Evolutionary conservation across 2,888 invertebrate genomes (phyloP), one percentile per base, ranked within the genome.

Genomic region (Hipparchia semele): DNA sequence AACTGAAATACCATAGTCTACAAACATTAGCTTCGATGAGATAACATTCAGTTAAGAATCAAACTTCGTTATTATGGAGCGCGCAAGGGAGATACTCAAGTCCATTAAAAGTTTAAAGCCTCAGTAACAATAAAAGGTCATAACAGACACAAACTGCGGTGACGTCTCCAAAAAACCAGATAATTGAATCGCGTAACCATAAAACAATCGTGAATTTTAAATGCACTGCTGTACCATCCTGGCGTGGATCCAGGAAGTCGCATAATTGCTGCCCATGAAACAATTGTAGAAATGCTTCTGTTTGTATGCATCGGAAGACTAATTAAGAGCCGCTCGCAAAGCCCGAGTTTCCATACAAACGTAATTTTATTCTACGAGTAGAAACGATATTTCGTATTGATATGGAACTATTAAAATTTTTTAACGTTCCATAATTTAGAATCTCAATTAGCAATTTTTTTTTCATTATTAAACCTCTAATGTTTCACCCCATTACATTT

Each of bases 301-400:
- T 79, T 78, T 79, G 79, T 79, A 77, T 79, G 77, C 80, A 76
- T 78, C 74, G 76, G 76, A 76, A 79, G 77, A 79, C 76, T 80
- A 80, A 81, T 81, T 80, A 80, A 78, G 76, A 75, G 72, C 68
- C 74, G 73, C 60, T 70, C 75, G 70, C 71, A 75, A 51, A 33
- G 65, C 53, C 2, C 81, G 81, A 80, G 81, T 79, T 77, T 39
- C 39, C 39, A 39, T 39, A 39, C 39, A 39, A 39, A 39, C 39
- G 39, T 39, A 39, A 39, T 39, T 39, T 39, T 39, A 5, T 5
- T 39, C 5, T n/a, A n/a, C n/a, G n/a, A n/a, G n/a, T 39, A 39
- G 39, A 4, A 39, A 39, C 39, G 39, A 1, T 39, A 2, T 39
- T 39, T 39, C 39, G 39, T 39, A 39, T 39, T 39, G 39, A 4